Evolutionary conservation across 53 echinoderm and acorn worm species (phyloP), one percentile per base, ranked within the genome.

Genomic region (Astropecten irregularis): DNA sequence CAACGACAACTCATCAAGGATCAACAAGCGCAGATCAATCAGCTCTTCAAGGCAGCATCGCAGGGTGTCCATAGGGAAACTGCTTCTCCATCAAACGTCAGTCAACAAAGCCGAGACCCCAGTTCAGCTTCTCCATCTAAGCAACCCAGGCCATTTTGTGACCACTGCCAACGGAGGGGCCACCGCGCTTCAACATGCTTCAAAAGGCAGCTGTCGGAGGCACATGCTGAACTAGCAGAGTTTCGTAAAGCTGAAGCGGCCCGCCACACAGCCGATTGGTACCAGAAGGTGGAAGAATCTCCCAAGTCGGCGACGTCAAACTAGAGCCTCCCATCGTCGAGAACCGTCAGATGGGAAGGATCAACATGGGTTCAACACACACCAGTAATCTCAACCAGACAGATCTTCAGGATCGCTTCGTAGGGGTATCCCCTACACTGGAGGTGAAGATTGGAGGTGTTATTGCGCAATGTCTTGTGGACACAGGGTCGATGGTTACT

Each of bases 321-420:
- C n/a, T n/a, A n/a, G n/a, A n/a, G n/a, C n/a, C n/a, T n/a, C n/a
- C n/a, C n/a, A n/a, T n/a, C n/a, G n/a, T n/a, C n/a, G n/a, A 13
- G 47, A 68, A 68, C 42, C 68, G 42, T 68, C 42, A 20, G 44
- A 46, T 68, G 68, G 68, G 68, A 1, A 68, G 68, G 68, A 68
- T 42, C 47, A 3, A 68, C 23, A 68, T 68, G 47, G 47, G 68
- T 68, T 68, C 68, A 68, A 6, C 68, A 19, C 6, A 23, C 68
- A 68, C 68, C 49, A 30, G 0, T 29, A 30, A 49, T 69, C 42
- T 2, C 0, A 13, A 27, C 69, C 48, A 49, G 69, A 49, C 13
- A 49, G 70, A 48, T 49, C 49, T 30, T 14, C 14, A 28, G 13
- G 49, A 49, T 69, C 48, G 69, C 9, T 69, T 69, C 9, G 31